A percentile compares a stretch with the other conserved stretches of the same genome.
Conservation (phyloP, 2,113 vertebrate species). For the Cyanoramphus novaezelandiae region DNA sequence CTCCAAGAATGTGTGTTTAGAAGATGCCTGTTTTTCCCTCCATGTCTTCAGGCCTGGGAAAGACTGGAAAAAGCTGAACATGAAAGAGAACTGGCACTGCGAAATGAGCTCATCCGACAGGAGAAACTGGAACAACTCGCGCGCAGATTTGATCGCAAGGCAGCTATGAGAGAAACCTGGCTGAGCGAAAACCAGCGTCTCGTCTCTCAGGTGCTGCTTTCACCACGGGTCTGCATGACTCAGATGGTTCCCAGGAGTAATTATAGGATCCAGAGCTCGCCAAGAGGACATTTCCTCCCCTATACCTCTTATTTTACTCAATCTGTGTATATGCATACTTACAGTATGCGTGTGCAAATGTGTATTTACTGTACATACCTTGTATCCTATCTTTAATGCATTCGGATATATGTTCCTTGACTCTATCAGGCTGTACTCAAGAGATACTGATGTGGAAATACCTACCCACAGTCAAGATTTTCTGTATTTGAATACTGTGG, state of each 20-base stretch:
- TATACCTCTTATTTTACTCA: background rate
- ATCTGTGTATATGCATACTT: background rate
- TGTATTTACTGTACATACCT: background rate
- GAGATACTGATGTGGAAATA: background rate
- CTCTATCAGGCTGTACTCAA: background rate
- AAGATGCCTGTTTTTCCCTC: background rate
- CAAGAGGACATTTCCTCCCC: background rate
- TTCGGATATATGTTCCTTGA: background rate
- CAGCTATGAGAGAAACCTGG: constrained; percentile 98
- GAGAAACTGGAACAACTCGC: constrained; percentile 98
- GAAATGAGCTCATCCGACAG: constrained; percentile 94
- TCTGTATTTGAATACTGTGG: background rate
- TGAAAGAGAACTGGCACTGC: constrained; percentile 93
- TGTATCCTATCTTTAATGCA: background rate
- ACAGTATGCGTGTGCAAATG: background rate
- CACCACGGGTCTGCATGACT: background rate
- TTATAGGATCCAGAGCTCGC: background rate
- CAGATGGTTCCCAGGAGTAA: constrained; percentile 18
- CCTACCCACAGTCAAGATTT: background rate
- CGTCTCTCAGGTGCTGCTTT: constrained; percentile 88
- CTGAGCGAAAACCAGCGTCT: constrained; percentile 96
- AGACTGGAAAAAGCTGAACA: constrained; percentile 98
- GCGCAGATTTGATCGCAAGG: constrained; percentile 94
- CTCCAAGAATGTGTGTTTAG: background rate
- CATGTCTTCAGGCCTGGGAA: constrained; percentile 88